These are phyloP conservation scores for Caenorhabditis inopinata DNA, from an alignment of 1,140 invertebrate species.

Conservation along the genomic window DNA sequence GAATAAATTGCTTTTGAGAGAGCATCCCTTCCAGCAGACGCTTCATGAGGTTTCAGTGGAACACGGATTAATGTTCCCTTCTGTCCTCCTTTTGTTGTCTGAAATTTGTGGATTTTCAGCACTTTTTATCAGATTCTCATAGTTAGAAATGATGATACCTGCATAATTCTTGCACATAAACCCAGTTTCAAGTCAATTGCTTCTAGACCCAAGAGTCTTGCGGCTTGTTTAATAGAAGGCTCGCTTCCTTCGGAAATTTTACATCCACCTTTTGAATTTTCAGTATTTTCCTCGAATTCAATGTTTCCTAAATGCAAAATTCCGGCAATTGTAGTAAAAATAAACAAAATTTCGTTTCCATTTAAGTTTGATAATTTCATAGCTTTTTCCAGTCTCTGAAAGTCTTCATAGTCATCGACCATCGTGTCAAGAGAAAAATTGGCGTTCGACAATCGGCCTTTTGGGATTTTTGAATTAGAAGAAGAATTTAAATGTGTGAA, in stretches of 20 bases:
- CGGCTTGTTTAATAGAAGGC: constrained; percentile 74
- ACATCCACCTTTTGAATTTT: constrained; percentile 80
- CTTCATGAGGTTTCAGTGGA: constrained; percentile 88
- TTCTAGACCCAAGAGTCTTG: constrained; percentile 80
- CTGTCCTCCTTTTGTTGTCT: constrained; percentile 79
- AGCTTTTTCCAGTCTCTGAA: background rate
- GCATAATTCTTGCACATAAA: constrained; percentile 87
- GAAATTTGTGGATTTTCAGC: no score
- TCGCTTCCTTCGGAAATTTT: constrained; percentile 72
- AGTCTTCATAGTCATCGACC: background rate
- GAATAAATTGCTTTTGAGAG: constrained; percentile 93
- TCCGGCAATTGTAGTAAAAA: constrained; percentile 46
- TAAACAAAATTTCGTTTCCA: background rate
- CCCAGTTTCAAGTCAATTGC: constrained; percentile 80
- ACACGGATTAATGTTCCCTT: constrained; percentile 98
- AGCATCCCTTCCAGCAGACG: constrained; percentile 81
- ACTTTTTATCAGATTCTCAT: no score
- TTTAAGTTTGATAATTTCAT: background rate
- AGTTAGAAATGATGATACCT: constrained; percentile 72
- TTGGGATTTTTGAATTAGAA: background rate
- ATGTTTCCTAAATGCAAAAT: constrained; percentile 51
- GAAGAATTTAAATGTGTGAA: constrained; percentile 72
- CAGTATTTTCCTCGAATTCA: constrained; percentile 42
- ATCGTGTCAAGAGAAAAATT: background rate
- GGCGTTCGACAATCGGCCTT: background rate